phyloP scores from a whole-genome alignment of 2,113 vertebrate species.

The Todiramphus chloris region DNA sequence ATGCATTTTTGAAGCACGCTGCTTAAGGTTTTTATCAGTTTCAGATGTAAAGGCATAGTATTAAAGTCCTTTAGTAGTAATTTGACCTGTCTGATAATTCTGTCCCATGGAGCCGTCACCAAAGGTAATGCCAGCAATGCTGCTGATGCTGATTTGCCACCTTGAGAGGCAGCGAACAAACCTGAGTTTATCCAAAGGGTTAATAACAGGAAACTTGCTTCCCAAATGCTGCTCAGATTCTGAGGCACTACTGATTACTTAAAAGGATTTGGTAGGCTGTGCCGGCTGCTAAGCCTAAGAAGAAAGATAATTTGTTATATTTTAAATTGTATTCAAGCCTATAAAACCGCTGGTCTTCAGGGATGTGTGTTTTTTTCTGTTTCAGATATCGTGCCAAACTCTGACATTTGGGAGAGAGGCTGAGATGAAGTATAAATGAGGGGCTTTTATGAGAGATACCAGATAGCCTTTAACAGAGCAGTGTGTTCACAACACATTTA shows the following conservation, averaged over 20 bases:
- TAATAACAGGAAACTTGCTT: neutral
- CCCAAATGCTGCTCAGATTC: neutral
- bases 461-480: neutral
- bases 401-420: neutral
- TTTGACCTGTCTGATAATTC: neutral
- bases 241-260: neutral
- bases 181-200: neutral
- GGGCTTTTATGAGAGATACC: neutral
- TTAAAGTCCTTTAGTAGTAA: constrained; percentile 18
- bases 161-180: neutral
- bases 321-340: constrained; percentile 23
- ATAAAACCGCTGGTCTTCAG: constrained; percentile 25
- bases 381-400: constrained; percentile 11
- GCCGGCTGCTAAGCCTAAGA: constrained; percentile 3
- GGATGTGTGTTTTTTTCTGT: neutral
- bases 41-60: constrained; percentile 34
- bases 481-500: neutral
- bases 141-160: neutral
- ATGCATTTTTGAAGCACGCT: constrained; percentile 38
- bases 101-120: rapidly evolving
- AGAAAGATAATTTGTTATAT: constrained; percentile 44
- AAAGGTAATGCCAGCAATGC: neutral
- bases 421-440: neutral
- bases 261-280: constrained; percentile 11
- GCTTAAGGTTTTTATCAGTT: constrained; percentile 42